Evolutionary conservation across 2,888 invertebrate species (phyloP).

Genomic region (Amphimallon solstitiale): DNA sequence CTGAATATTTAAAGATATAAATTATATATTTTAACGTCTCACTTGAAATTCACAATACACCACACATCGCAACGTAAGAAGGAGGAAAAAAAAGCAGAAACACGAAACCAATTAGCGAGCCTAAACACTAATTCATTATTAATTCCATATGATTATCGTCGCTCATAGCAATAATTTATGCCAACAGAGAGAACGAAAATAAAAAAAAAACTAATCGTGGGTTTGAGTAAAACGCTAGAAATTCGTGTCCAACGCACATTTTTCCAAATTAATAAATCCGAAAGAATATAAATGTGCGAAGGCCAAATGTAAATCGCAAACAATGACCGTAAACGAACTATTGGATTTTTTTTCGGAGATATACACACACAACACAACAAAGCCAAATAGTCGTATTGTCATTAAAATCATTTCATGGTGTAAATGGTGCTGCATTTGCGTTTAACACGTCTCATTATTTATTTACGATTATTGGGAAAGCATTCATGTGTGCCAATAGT

Average conservation of each 20-base stretch:
- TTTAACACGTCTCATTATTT: slow-evolving; percentile 18
- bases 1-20: slow-evolving; percentile 19
- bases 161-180: slow-evolving; percentile 12
- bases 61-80: not conserved
- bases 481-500: slow-evolving; percentile 21
- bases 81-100: not conserved
- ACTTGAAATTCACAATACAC: not conserved
- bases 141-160: slow-evolving; percentile 2
- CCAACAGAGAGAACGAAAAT: not conserved
- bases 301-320: slow-evolving; percentile 26
- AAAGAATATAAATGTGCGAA: slow-evolving; percentile 11
- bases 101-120: slow-evolving; percentile 5
- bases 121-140: not conserved
- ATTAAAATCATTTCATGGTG: slow-evolving; percentile 5
- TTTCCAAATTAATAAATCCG: slow-evolving; percentile 27
- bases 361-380: slow-evolving; percentile 7
- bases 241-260: slow-evolving; percentile 24
- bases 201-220: slow-evolving; percentile 6
- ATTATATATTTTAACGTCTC: slow-evolving; percentile 8
- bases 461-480: slow-evolving; percentile 8
- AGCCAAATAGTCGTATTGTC: slow-evolving; percentile 6
- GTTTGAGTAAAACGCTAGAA: not conserved
- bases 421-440: slow-evolving; percentile 11
- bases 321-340: slow-evolving; percentile 10
- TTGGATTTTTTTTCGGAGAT: slow-evolving; percentile 5